Conservation (phyloP, 2,797 vertebrate genomes). For the Coregonus suidteri region DNA sequence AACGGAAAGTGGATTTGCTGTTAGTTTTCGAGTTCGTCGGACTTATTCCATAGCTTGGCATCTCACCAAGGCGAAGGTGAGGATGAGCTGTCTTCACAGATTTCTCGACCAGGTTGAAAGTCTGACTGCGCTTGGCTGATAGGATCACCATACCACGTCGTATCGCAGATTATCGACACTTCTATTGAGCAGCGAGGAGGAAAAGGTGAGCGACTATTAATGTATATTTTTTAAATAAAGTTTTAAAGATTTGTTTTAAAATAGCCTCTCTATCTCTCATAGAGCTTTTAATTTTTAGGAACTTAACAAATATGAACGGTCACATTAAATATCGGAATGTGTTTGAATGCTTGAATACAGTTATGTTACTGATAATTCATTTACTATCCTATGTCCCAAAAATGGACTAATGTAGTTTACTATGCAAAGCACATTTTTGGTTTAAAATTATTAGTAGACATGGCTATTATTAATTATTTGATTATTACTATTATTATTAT, state of each 20-base stretch:
- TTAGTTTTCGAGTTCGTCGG: neutral
- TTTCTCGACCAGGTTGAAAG: neutral
- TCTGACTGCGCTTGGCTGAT: slow-evolving; percentile 22
- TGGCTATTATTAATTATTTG: neutral
- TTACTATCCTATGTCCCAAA: neutral
- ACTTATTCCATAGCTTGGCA: slow-evolving; percentile 6
- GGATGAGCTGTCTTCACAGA: slow-evolving; percentile 1
- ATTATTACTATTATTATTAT: neutral
- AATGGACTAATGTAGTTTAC: neutral
- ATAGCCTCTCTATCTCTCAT: neutral
- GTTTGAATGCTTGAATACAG: neutral
- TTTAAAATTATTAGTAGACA: neutral
- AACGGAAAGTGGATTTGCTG: neutral
- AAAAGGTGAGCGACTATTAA: slow-evolving; percentile 1
- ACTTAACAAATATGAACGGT: neutral
- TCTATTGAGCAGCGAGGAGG: neutral
- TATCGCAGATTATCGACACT: slow-evolving; percentile 10
- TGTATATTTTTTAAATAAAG: neutral
- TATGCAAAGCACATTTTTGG: neutral
- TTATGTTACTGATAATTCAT: neutral
- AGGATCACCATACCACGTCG: slow-evolving; percentile 36
- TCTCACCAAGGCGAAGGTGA: slow-evolving; percentile 1
- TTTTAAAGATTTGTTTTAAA: neutral
- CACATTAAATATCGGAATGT: neutral
- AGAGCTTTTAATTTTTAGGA: neutral